These are phyloP conservation scores for Holocentrus rufus DNA, from an alignment of 2,797 vertebrate species.

Conservation along the genomic window DNA sequence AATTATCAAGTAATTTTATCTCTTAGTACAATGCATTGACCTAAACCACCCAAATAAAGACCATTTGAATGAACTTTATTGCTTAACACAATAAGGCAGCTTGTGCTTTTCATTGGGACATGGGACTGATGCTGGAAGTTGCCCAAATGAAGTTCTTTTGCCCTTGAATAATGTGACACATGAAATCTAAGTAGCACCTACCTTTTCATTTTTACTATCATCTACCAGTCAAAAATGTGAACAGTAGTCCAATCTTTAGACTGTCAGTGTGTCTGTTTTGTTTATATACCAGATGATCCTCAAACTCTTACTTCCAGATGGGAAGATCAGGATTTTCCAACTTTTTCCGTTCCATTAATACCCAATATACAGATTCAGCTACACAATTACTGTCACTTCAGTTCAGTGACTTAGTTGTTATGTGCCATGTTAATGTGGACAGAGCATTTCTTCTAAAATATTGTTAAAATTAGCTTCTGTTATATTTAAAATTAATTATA, in stretches of 20 bases:
- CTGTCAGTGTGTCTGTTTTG: conserved; percentile 6
- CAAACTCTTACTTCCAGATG: conserved; percentile 12
- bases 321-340: conserved; percentile 5
- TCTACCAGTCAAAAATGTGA: not conserved
- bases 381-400: conserved; percentile 7
- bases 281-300: not conserved
- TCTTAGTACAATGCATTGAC: too few relatives aligned
- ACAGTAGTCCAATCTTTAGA: not conserved
- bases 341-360: not conserved
- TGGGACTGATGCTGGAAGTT: too few relatives aligned
- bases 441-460: conserved; percentile 1
- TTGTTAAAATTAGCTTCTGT: too few relatives aligned
- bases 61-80: too few relatives aligned
- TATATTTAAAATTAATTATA: too few relatives aligned
- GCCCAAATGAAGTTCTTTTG: too few relatives aligned
- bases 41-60: too few relatives aligned
- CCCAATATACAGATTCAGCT: conserved; percentile 4
- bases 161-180: not conserved
- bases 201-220: not conserved
- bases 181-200: not conserved
- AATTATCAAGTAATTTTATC: too few relatives aligned
- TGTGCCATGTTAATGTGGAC: conserved; percentile 10
- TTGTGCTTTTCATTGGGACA: too few relatives aligned
- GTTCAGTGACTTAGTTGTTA: too few relatives aligned
- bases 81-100: too few relatives aligned